Evolutionary conservation across 2,797 vertebrate species (phyloP), one percentile per base, ranked within the genome.

Genomic region (Gouania willdenowi): DNA sequence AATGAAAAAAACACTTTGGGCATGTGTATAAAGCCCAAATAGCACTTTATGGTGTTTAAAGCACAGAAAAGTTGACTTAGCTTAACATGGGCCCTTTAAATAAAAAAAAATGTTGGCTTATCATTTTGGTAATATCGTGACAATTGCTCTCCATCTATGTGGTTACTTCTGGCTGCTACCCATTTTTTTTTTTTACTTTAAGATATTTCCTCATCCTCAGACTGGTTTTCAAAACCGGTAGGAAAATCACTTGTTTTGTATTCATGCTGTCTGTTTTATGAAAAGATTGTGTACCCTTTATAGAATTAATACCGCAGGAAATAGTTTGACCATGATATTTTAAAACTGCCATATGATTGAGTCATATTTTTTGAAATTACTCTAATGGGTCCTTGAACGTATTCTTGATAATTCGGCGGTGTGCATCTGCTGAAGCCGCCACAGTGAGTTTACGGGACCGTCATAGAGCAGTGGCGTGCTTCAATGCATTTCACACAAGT

Each of bases 371-470:
- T 8, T 1, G 4, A 4, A 18, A 15, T 30, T 32, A 39, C 10
- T 6, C 45, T 49, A 19, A 34, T 16, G 5, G 2, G 25, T 12
- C 6, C 2, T 22, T 25, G 28, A 75, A 53, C 44, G 41, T 61
- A 63, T 10, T 55, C 56, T 60, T 58, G 59, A 51, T 70, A 38
- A 61, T 79, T 73, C 77, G 37, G 52, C 61, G 53, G 21, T 43
- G 55, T 68, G 65, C 59, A 32, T 26, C 63, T 71, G 23, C 33
- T 74, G 21, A 50, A 73, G 75, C 53, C 4, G 66, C 72, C 47
- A 1, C 9, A 50, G 72, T 81, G 60, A 50, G 17, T 67, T 51
- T 33, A 14, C 40, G 56, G 19, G 31, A 65, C 53, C 47, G 59
- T 26, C 35, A 41, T 44, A 30, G 57, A 59, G 61, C 59, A 32